A percentile compares a stretch with the other conserved stretches of the same genome.
Evolutionary conservation across 2,113 vertebrate genomes (phyloP).

Genomic region (Cinclus mexicanus): DNA sequence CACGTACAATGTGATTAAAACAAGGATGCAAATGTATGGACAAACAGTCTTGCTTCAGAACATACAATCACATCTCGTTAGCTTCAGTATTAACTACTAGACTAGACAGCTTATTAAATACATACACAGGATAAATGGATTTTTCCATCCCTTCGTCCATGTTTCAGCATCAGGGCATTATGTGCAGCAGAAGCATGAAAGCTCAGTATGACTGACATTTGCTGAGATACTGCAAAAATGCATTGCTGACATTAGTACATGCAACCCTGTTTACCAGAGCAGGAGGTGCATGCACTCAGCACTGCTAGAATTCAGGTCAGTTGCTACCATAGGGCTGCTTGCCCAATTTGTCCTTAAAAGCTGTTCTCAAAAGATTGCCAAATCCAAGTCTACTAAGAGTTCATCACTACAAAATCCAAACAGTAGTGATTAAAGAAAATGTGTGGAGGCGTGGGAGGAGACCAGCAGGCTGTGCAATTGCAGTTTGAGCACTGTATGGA

Average conservation of each 20-base stretch:
- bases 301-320: background rate
- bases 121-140: background rate
- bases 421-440: background rate
- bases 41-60: conserved; percentile 16
- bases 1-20: background rate
- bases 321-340: background rate
- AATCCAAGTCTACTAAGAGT: background rate
- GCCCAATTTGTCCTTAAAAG: background rate
- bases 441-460: background rate
- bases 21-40: background rate
- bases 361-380: background rate
- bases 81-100: conserved; percentile 6
- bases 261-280: conserved; percentile 10
- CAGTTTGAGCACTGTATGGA: background rate
- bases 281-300: background rate
- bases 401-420: background rate
- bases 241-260: conserved; percentile 17
- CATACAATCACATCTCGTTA: background rate
- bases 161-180: background rate
- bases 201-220: conserved; percentile 29
- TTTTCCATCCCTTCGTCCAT: conserved; percentile 30
- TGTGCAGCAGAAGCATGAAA: background rate
- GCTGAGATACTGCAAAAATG: conserved; percentile 45
- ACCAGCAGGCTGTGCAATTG: background rate
- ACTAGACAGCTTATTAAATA: conserved; percentile 28